Evolutionary conservation across 2,797 vertebrate genomes (phyloP).

Genomic region (Alca torda): DNA sequence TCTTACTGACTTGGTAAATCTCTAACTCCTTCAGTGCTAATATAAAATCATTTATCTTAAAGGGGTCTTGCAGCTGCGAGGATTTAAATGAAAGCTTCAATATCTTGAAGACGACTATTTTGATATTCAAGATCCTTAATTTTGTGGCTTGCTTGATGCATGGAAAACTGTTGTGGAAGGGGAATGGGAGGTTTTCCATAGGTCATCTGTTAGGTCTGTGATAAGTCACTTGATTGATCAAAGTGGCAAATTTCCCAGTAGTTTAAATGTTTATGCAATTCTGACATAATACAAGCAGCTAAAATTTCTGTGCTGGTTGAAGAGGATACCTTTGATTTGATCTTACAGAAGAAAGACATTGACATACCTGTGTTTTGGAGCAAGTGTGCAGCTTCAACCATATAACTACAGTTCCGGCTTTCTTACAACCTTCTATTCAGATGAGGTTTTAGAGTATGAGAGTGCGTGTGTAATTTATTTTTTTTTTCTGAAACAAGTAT

Average conservation of each 20-base stretch:
- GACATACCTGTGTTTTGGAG: neutral
- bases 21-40: slow-evolving; percentile 59
- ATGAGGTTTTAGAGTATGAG: neutral
- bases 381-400: neutral
- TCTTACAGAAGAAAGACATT: neutral
- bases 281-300: fast-evolving
- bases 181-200: neutral
- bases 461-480: neutral
- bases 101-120: slow-evolving; percentile 13
- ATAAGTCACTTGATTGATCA: neutral
- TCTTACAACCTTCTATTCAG: neutral
- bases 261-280: neutral
- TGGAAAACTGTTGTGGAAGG: neutral
- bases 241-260: neutral
- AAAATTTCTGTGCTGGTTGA: neutral
- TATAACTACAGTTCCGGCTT: neutral
- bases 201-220: neutral
- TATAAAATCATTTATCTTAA: slow-evolving; percentile 47
- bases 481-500: neutral
- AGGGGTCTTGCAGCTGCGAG: neutral
- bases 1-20: slow-evolving; percentile 73
- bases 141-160: slow-evolving; percentile 1
- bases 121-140: slow-evolving; percentile 24
- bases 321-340: neutral
- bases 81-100: slow-evolving; percentile 57